Percentiles rank a stretch among this genome's conserved stretches.
These are phyloP conservation scores for Orthosia gracilis DNA, from an alignment of 2,888 invertebrate genomes.

Conservation along the genomic window DNA sequence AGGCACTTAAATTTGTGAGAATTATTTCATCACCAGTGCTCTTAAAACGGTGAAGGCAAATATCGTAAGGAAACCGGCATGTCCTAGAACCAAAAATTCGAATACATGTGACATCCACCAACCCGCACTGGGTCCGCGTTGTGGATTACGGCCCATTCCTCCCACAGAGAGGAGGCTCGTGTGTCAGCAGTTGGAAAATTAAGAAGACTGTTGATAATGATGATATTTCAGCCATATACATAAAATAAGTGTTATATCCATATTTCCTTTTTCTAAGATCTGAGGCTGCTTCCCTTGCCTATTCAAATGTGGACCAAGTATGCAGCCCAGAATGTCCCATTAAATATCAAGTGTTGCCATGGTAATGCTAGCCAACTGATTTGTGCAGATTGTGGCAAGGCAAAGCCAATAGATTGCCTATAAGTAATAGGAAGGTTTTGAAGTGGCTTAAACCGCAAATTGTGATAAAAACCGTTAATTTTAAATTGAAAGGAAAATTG, in stretches of 20 bases:
- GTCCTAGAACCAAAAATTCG: no score
- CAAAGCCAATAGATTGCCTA: conserved; percentile 18
- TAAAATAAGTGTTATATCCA: conserved; percentile 19
- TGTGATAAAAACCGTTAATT: conserved; percentile 37
- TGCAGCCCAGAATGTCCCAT: conserved; percentile 45
- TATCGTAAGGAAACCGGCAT: no score
- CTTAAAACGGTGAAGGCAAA: no score
- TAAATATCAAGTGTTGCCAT: conserved; percentile 36
- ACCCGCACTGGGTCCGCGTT: no score
- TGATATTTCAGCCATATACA: not conserved
- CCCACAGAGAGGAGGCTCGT: no score
- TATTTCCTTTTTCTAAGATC: not conserved
- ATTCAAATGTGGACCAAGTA: conserved; percentile 60
- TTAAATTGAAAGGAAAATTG: conserved; percentile 34
- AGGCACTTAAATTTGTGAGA: no score
- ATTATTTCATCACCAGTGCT: no score
- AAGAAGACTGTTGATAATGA: no score
- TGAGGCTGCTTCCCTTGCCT: conserved; percentile 48
- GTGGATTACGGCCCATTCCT: no score
- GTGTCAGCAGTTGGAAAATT: no score
- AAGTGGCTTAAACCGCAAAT: conserved; percentile 27
- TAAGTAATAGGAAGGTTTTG: not conserved
- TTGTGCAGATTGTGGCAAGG: conserved; percentile 13
- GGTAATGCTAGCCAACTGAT: conserved; percentile 21
- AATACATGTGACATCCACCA: no score